Conservation (phyloP, 2,113 vertebrate species). For the Seriola rivoliana region DNA sequence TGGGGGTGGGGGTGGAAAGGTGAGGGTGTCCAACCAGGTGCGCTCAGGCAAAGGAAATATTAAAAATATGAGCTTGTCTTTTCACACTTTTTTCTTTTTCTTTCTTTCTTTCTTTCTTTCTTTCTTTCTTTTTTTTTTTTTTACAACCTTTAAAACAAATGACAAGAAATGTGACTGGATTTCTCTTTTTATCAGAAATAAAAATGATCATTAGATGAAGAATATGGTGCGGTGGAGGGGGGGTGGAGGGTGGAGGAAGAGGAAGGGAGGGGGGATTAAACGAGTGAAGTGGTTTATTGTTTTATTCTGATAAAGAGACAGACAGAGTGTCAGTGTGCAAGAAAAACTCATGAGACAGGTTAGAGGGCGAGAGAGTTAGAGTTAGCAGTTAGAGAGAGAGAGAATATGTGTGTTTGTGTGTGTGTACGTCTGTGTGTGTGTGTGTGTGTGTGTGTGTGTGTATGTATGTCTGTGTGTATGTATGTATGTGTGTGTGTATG, state of each 20-base stretch:
- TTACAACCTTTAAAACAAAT: constrained; percentile 85
- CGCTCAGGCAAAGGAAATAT: constrained; percentile 76
- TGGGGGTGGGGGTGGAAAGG: neutral
- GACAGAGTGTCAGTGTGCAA: constrained; percentile 80
- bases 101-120: constrained; percentile 67
- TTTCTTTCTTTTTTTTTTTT: constrained; percentile 11
- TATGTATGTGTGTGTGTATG: constrained; percentile 49
- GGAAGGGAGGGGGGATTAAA: constrained; percentile 56
- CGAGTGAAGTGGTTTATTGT: constrained; percentile 89
- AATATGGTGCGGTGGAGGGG: constrained; percentile 68
- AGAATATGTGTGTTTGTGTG: constrained; percentile 34
- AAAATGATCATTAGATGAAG: constrained; percentile 89
- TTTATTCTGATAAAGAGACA: constrained; percentile 88
- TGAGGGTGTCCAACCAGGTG: constrained; percentile 62
- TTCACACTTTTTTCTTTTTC: constrained; percentile 74
- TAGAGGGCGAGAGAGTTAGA: constrained; percentile 82
- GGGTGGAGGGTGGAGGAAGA: constrained; percentile 49
- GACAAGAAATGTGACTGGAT: constrained; percentile 92
- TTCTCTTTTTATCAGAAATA: constrained; percentile 89
- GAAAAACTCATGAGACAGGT: constrained; percentile 79
- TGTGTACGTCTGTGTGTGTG: constrained; percentile 46
- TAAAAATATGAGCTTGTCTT: constrained; percentile 80
- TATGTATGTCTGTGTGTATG: constrained; percentile 46
- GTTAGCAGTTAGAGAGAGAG: constrained; percentile 70
- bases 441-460: constrained; percentile 37